These are phyloP conservation scores for Apis florea DNA, from an alignment of 1,140 invertebrate species.

Conservation along the genomic window DNA sequence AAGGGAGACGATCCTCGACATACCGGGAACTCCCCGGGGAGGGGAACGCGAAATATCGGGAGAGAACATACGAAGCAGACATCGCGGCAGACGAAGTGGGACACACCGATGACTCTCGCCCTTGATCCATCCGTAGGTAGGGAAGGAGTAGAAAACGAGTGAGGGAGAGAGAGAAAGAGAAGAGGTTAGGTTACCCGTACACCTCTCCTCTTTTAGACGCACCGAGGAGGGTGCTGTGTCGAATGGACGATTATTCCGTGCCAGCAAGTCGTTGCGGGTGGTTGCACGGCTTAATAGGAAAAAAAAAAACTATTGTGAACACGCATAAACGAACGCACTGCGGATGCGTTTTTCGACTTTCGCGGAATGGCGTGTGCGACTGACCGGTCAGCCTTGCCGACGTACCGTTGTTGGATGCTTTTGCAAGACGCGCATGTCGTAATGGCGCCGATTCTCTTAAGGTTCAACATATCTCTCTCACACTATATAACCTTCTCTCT, in stretches of 20 bases:
- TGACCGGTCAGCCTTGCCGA: slow-evolving; percentile 64
- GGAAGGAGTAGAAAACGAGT: slow-evolving; percentile 51
- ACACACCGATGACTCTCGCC: slow-evolving; percentile 59
- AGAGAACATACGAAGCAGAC: slow-evolving; percentile 64
- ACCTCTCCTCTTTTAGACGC: slow-evolving; percentile 49
- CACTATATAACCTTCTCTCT: slow-evolving; percentile 18
- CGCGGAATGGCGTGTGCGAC: slow-evolving; percentile 67
- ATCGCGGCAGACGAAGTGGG: slow-evolving; percentile 65
- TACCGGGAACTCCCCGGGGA: slow-evolving; percentile 66
- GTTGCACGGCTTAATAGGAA: slow-evolving; percentile 28
- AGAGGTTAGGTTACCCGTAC: slow-evolving; percentile 64
- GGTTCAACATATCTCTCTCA: slow-evolving; percentile 46
- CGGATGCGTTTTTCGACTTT: slow-evolving; percentile 59
- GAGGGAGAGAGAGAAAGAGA: slow-evolving; percentile 54
- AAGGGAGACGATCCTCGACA: slow-evolving; percentile 74
- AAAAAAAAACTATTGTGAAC: slow-evolving; percentile 9
- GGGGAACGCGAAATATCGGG: slow-evolving; percentile 69
- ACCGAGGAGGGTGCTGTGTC: slow-evolving; percentile 47
- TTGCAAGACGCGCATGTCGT: slow-evolving; percentile 73
- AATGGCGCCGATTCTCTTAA: slow-evolving; percentile 70
- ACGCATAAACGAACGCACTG: slow-evolving; percentile 28
- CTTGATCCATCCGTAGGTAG: slow-evolving; percentile 50
- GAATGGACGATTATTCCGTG: slow-evolving; percentile 50
- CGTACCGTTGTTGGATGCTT: slow-evolving; percentile 57
- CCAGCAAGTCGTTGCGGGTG: slow-evolving; percentile 39